A percentile compares a stretch with the other conserved stretches of the same genome.
These are phyloP conservation scores for Schizopygopsis pylzovi DNA, from an alignment of 2,797 vertebrate species.

Conservation along the genomic window DNA sequence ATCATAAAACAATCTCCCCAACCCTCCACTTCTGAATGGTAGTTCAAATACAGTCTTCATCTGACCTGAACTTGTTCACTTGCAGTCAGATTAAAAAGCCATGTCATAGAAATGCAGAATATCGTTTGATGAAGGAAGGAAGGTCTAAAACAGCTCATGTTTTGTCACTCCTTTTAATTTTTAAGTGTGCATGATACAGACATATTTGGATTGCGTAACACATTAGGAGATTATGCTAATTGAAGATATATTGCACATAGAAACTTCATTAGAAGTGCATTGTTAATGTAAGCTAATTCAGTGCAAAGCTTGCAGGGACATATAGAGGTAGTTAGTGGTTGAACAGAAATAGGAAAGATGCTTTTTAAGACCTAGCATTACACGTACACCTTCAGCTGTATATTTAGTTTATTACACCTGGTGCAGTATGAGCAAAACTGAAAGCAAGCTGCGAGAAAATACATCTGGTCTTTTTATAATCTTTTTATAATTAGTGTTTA, in stretches of 20 bases:
- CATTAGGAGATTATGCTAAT: neutral
- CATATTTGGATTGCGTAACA: neutral
- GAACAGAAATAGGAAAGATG: neutral
- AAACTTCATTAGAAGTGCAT: neutral
- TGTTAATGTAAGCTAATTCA: neutral
- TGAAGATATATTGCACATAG: neutral
- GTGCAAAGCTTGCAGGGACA: neutral
- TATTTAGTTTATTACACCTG: neutral
- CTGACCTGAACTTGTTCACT: too few relatives aligned
- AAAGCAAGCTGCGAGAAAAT: neutral
- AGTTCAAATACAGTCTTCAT: neutral
- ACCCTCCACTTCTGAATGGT: neutral
- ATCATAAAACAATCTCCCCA: too few relatives aligned
- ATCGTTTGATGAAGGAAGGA: neutral
- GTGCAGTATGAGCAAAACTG: neutral
- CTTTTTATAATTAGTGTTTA: slow-evolving; percentile 63
- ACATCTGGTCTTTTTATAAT: neutral
- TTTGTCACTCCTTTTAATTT: neutral
- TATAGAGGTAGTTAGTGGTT: slow-evolving; percentile 60
- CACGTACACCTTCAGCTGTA: too few relatives aligned
- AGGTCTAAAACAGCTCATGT: too few relatives aligned
- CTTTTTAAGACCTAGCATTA: neutral
- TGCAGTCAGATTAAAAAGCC: neutral
- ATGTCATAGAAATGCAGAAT: neutral
- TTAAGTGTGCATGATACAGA: neutral